Base-by-base conservation (phyloP, 2,797 vertebrate species). In the Pelochelys cantorii region DNA sequence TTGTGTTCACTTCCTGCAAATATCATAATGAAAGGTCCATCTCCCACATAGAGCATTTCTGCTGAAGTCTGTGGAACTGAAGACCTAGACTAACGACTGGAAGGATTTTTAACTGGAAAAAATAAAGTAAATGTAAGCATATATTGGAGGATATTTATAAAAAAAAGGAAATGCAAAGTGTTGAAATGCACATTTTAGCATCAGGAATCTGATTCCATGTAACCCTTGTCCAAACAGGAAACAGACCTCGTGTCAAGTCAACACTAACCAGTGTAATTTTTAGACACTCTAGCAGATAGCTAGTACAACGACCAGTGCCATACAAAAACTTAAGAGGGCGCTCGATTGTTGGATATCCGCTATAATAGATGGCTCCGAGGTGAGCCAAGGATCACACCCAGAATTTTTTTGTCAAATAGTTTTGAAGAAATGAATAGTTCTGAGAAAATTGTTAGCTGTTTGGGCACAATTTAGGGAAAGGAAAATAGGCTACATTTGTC, bases 81-180 rank as follows among this genome's bases (percentile, higher is more conserved):
- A 37, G 83, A 89, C 2, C 20, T 60, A 80, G 23, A 17, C 42
- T 2, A 81, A 59, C 13, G 31, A 6, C 27, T 0, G 1, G 62
- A 5, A 79, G 27, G 18, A 2, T 60, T 84, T 81, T 60, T n/a
- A 18, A 4, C 13, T 52, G 22, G 25, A 37, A 34, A 37, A n/a
- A 34, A 48, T 14, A 29, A 56, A 17, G 2, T 2, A 20, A 11
- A 34, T 55, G 25, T 25, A 6, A 9, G 27, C 18, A 37, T 13
- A 25, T 48, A 25, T 42, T 74, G 5, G 71, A 57, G 27, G 53
- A 11, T 23, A 17, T 34, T 11, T 84, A 11, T n/a, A 22, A 23
- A 15, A 1, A 1, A 7, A 0, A 1, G 3, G 27, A n/a, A 56
- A 68, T 23, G 0, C 7, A 18, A 14, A 84, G 84, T 1, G 11